A percentile compares a stretch with the other conserved stretches of the same genome.
phyloP scores from a whole-genome alignment of 2,888 invertebrate species.

The Platycheirus albimanus region DNA sequence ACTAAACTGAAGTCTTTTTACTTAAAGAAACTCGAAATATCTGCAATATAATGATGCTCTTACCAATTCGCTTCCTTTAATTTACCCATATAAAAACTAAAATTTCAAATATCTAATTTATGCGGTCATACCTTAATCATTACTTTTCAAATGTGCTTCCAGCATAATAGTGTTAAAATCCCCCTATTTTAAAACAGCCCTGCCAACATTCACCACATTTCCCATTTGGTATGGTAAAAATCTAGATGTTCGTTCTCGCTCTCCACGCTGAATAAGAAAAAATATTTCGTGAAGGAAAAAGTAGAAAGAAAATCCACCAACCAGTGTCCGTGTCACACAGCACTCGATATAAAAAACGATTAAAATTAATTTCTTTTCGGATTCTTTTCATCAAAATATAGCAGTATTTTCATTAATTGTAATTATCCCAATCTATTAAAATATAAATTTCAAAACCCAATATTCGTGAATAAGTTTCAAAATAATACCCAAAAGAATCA shows the following conservation, averaged over 20 bases:
- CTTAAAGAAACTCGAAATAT: too few relatives aligned
- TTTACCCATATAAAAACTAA: too few relatives aligned
- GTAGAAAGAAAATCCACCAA: conserved; percentile 54
- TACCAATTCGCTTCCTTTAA: too few relatives aligned
- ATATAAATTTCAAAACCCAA: too few relatives aligned
- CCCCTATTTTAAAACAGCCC: conserved; percentile 32
- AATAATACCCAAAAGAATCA: not conserved
- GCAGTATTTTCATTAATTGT: conserved; percentile 39
- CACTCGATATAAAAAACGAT: conserved; percentile 41
- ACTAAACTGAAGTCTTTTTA: too few relatives aligned
- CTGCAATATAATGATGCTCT: too few relatives aligned
- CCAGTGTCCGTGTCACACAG: conserved; percentile 70
- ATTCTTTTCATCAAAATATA: conserved; percentile 46
- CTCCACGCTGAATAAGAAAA: conserved; percentile 51
- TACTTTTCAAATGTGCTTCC: not conserved
- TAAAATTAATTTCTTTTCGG: conserved; percentile 51
- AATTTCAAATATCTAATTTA: too few relatives aligned
- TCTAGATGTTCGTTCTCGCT: too few relatives aligned
- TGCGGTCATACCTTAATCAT: too few relatives aligned
- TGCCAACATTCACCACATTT: conserved; percentile 3
- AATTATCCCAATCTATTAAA: conserved; percentile 38
- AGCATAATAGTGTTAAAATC: conserved; percentile 15
- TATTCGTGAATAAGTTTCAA: too few relatives aligned
- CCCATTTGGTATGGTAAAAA: conserved; percentile 7
- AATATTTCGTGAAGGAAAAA: conserved; percentile 25